Base-by-base conservation (phyloP, 2,797 vertebrate genomes). In the Chaetodon trifasciatus region DNA sequence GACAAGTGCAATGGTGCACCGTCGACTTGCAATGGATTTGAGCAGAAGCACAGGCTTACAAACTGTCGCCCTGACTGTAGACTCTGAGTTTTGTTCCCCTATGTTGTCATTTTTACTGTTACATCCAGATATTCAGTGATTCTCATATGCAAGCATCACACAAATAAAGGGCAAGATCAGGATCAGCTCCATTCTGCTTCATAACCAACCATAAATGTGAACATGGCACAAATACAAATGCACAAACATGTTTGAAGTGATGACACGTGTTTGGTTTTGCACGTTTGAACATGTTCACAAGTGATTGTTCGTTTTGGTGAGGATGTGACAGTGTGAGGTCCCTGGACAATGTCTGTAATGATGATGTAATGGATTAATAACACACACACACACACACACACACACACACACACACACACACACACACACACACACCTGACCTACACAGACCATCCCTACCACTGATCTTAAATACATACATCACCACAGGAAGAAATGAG, bases 351-450 rank as follows among this genome's bases (percentile, higher is more conserved):
- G 35, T 57, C 28, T 63, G 49, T 88, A 74, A 90, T 72, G 79
- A 83, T 92, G 84, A 90, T 86, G 84, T 84, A 90, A 90, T 86
- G 75, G 6, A 70, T 83, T 88, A 86, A 86, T 87, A 88, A 81
- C 58, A 37, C 37, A 24, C 56, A 55, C 19, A 55, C n/a, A 61
- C 56, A 40, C 63, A 24, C 47, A 4, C 71, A 40, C 42, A 67
- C 70, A 32, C 8, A 46, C 9, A 70, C 63, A 24, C 47, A 4
- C 71, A 40, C 42, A 67, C 70, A 81, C 58, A 37, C 37, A 24
- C 56, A 55, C 19, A 81, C 58, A 37, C 37, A 24, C 47, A 4
- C 71, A 40, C 42, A 67, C 70, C 80, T 70, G 55, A 86, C 76
- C 82, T 74, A 60, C 77, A 56, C 24, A 70, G 46, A 68, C 68